Percentiles rank a stretch among this genome's conserved stretches.
Evolutionary conservation across 1,140 invertebrate genomes (phyloP).

Genomic region (Portunus trituberculatus): DNA sequence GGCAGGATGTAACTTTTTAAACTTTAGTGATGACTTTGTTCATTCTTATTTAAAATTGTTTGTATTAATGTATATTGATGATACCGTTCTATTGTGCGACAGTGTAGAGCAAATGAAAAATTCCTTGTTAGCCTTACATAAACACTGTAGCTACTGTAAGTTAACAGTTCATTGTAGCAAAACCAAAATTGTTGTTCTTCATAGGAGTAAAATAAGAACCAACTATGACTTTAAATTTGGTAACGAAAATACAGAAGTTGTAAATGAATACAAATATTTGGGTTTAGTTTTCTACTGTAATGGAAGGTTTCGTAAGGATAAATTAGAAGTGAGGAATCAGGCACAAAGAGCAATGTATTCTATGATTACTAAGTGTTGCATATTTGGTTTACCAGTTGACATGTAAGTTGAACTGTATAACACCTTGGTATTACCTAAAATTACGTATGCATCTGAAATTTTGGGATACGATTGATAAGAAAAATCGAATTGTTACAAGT

Average conservation of each 20-base stretch:
- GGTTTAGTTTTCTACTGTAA: neutral
- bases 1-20: neutral
- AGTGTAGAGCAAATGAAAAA: neutral
- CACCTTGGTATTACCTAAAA: too few species aligned
- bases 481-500: too few species aligned
- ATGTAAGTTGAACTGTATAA: too few species aligned
- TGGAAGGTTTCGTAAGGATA: neutral
- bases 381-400: too few species aligned
- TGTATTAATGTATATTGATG: constrained; percentile 32
- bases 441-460: too few species aligned
- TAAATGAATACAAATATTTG: neutral
- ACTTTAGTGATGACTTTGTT: too few species aligned
- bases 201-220: neutral
- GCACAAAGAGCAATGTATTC: neutral
- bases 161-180: neutral
- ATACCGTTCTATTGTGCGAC: neutral
- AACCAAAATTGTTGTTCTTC: neutral
- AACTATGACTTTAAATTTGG: neutral
- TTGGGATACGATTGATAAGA: too few species aligned
- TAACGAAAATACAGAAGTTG: neutral
- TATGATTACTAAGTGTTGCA: neutral
- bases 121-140: neutral
- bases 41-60: neutral
- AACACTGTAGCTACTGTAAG: too few species aligned
- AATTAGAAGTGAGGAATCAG: neutral